These are phyloP conservation scores for Microplitis manilae DNA, from an alignment of 2,888 invertebrate genomes.

Conservation along the genomic window DNA sequence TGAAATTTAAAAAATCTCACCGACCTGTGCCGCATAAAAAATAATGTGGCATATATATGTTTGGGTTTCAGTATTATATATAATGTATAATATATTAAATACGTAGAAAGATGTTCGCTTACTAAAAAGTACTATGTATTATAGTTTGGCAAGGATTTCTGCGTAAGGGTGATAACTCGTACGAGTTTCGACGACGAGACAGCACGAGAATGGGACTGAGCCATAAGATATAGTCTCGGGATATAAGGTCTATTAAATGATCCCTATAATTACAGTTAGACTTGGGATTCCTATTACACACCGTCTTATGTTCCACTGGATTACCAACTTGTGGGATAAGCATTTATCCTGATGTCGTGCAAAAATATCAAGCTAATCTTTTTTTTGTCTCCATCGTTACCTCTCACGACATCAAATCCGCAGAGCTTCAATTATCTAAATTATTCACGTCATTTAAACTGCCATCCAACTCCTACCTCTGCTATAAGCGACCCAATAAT, in stretches of 20 bases:
- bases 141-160: constrained; percentile 36
- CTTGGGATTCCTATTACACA: constrained; percentile 57
- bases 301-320: constrained; percentile 50
- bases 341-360: constrained; percentile 59
- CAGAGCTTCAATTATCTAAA: not conserved
- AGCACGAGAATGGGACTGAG: constrained; percentile 36
- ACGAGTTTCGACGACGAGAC: not conserved
- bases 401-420: not conserved
- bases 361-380: constrained; percentile 55
- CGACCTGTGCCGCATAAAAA: not conserved
- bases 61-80: not conserved
- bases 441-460: not conserved
- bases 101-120: constrained; percentile 7
- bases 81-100: not conserved
- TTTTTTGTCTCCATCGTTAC: not conserved
- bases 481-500: too few species aligned
- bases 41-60: not conserved
- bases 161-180: constrained; percentile 25
- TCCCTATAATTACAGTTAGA: constrained; percentile 66
- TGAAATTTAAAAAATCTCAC: not conserved
- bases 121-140: constrained; percentile 3
- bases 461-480: too few species aligned
- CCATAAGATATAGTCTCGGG: constrained; percentile 50
- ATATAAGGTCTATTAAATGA: constrained; percentile 64
- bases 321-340: constrained; percentile 60